phyloP scores from a whole-genome alignment of 2,797 vertebrate genomes.

The Fratercula arctica region DNA sequence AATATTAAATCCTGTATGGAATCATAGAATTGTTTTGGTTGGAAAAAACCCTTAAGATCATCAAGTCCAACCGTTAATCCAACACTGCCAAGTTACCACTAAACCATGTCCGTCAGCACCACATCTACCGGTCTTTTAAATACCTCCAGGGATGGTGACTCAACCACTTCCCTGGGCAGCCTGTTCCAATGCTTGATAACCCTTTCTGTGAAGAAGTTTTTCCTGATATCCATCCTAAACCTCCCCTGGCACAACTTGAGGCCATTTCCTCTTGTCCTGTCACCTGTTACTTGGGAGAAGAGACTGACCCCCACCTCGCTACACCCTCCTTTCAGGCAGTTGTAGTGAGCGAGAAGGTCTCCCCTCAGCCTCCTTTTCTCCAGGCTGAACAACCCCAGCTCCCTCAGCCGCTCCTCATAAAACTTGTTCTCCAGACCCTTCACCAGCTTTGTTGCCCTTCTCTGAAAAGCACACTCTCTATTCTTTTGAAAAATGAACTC shows the following conservation, averaged over 20 bases:
- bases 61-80: not conserved
- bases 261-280: not conserved
- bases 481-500: not conserved
- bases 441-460: not conserved
- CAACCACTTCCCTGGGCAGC: not conserved
- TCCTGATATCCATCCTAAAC: not conserved
- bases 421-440: not conserved
- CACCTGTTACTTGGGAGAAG: not conserved
- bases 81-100: not conserved
- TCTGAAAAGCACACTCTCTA: not conserved
- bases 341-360: not conserved
- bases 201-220: not conserved
- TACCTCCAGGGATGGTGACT: not conserved
- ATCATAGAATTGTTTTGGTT: not conserved
- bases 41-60: not conserved
- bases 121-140: not conserved
- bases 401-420: not conserved
- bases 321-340: not conserved
- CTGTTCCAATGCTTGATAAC: not conserved
- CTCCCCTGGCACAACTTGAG: too few relatives aligned
- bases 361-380: not conserved
- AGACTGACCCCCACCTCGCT: too few relatives aligned
- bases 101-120: not conserved
- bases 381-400: not conserved
- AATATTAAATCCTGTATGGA: not conserved